Conservation (phyloP, 1,140 invertebrate species). For the Drosophila arawakana region DNA sequence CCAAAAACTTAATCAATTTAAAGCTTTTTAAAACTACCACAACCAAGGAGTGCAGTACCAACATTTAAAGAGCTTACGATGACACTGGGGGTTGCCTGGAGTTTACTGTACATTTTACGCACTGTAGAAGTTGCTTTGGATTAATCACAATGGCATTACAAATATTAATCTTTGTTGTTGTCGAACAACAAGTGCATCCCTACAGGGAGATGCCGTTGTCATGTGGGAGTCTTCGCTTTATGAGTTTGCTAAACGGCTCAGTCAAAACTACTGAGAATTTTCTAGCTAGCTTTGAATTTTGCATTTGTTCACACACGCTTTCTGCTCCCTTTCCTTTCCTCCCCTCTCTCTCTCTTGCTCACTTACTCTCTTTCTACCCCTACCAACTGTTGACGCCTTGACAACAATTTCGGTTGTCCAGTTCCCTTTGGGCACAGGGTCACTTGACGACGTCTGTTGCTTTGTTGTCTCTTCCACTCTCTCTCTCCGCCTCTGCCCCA, state of each 20-base stretch:
- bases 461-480: constrained; percentile 29
- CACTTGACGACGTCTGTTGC: constrained; percentile 24
- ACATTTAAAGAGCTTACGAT: no score
- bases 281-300: background rate
- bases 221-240: background rate
- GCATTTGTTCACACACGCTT: background rate
- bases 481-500: background rate
- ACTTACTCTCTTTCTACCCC: background rate
- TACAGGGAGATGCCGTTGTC: background rate
- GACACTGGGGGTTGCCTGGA: no score
- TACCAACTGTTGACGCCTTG: background rate
- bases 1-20: no score
- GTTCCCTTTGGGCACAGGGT: constrained; percentile 13
- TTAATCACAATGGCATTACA: background rate
- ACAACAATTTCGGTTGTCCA: constrained; percentile 2
- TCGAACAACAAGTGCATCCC: background rate
- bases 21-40: no score
- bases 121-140: background rate
- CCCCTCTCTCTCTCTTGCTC: background rate
- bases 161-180: background rate
- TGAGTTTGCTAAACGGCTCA: background rate
- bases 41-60: no score
- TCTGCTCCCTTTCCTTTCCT: background rate
- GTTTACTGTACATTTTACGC: background rate
- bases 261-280: background rate